Evolutionary conservation across 2,888 invertebrate genomes (phyloP).

Genomic region (Prenolepis imparis): DNA sequence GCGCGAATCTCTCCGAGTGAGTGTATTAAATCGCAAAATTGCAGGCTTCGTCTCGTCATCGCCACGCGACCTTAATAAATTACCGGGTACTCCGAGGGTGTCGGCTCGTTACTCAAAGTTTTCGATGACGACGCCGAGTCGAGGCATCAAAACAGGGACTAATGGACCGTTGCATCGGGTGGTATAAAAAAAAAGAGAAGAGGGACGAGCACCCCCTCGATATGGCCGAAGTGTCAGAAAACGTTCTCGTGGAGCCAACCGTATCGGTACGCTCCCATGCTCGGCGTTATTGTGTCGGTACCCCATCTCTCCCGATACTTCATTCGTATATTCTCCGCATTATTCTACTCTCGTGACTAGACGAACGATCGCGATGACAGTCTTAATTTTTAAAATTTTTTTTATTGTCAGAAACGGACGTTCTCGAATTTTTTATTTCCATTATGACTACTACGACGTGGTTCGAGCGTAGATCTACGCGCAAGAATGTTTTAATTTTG

Average conservation of each 20-base stretch:
- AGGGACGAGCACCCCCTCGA: conserved; percentile 23
- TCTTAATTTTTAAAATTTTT: not conserved
- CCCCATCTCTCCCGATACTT: conserved; percentile 2
- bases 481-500: not conserved
- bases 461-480: conserved; percentile 21
- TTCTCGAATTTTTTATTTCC: conserved; percentile 6
- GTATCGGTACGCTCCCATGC: conserved; percentile 67
- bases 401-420: not conserved
- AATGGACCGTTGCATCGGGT: conserved; percentile 62
- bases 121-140: conserved; percentile 33
- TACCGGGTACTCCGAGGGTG: conserved; percentile 29
- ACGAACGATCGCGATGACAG: not conserved
- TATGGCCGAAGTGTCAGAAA: conserved; percentile 60
- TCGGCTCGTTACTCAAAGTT: conserved; percentile 52
- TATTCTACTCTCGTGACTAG: not conserved
- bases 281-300: not conserved
- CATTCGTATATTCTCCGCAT: conserved; percentile 14
- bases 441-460: conserved; percentile 37
- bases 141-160: conserved; percentile 50
- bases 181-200: conserved; percentile 31
- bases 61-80: conserved; percentile 54
- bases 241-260: conserved; percentile 66
- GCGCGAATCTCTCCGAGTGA: conserved; percentile 27
- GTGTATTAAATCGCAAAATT: conserved; percentile 50
- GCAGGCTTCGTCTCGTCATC: conserved; percentile 27